phyloP scores from a whole-genome alignment of 2,113 vertebrate species.

The Natator depressus region DNA sequence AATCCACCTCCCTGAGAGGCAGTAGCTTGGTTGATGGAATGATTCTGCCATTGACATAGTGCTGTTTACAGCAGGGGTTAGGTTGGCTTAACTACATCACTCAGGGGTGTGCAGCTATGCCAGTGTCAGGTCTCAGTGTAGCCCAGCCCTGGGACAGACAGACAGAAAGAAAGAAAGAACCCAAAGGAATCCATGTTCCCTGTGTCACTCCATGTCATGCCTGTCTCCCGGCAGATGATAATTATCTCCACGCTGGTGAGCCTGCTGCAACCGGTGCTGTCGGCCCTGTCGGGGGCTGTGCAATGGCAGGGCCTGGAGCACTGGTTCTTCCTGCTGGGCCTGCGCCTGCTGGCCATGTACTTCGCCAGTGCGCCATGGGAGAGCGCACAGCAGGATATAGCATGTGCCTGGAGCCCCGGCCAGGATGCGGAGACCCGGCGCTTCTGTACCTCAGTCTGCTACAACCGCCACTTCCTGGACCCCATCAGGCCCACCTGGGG shows the following conservation, averaged over 20 bases:
- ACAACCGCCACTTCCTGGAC: not conserved
- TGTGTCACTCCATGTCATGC: not conserved
- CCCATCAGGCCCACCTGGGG: not conserved
- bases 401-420: not conserved
- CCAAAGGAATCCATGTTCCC: too few species aligned
- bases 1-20: not conserved
- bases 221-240: not conserved
- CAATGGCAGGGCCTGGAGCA: not conserved
- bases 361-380: not conserved
- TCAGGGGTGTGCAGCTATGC: not conserved
- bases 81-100: not conserved
- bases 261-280: not conserved
- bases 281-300: not conserved
- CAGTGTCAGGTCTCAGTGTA: not conserved
- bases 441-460: not conserved
- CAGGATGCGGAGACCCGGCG: not conserved
- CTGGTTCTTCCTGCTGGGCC: not conserved
- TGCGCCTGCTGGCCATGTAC: conserved; percentile 5
- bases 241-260: not conserved
- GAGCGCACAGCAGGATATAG: not conserved
- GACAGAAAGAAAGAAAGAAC: too few species aligned
- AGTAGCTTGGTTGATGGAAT: too few species aligned
- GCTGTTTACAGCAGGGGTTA: not conserved
- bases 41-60: not conserved
- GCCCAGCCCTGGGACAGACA: not conserved